Base-by-base conservation (phyloP, 2,888 invertebrate species). In the Microchrysa polita region DNA sequence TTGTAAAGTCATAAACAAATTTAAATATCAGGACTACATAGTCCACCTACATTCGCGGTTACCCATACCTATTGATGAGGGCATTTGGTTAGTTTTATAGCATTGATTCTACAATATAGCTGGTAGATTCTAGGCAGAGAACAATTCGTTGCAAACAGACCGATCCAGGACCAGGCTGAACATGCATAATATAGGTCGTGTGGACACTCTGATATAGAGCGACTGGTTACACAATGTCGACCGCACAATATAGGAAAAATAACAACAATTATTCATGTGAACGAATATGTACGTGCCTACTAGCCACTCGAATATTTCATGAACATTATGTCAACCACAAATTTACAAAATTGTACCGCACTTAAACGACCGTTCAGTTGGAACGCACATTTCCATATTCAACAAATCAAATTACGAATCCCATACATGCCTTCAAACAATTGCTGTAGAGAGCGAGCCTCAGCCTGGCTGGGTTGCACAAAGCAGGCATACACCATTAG, bases 341-440 rank as follows among this genome's bases (percentile, higher is more conserved):
- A 55, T 55, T 55, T 20, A 55, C 55, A 55, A 55, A 55, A 20
- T 55, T 55, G 55, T 16, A 18, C 55, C 18, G 22, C 55, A 55
- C 55, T 20, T 55, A 55, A 55, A 55, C 55, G 20, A 20, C 55
- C 20, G 55, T 20, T 55, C 55, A n/a, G 10, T 2, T 55, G 18
- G 55, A 55, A 16, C 55, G 18, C 5, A 2, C 55, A 55, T 55
- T 55, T 20, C 55, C 55, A 55, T 55, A 55, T 55, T 55, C n/a
- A 55, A 20, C 55, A 55, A 55, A 55, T 55, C 55, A 55, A 55
- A 55, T 55, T 55, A n/a, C 10, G 55, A 18, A 55, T 55, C 55
- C 20, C 48, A 48, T 48, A n/a, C 12, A 48, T 48, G 22, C 5
- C 0, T 18, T 18, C 18, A 20, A 55, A 55, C 55, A 20, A 55